Conservation (phyloP, 1,140 invertebrate species). For the Phortica variegata region DNA sequence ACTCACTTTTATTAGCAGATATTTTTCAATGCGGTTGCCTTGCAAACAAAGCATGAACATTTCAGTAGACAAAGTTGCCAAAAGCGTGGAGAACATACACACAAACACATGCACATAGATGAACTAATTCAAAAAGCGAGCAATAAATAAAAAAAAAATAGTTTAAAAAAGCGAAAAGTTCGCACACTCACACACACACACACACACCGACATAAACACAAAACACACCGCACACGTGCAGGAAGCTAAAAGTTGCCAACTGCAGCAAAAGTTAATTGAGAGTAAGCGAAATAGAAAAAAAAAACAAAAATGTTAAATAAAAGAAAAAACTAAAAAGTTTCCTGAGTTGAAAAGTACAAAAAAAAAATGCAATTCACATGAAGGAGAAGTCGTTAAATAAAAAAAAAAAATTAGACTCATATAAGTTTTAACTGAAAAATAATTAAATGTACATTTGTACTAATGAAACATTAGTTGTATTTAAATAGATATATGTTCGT, state of each 20-base stretch:
- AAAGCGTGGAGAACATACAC: constrained; percentile 25
- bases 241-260: too few relatives aligned
- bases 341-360: too few relatives aligned
- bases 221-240: too few relatives aligned
- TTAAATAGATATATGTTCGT: constrained; percentile 19
- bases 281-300: constrained; percentile 25
- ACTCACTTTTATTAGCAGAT: constrained; percentile 48
- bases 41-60: constrained; percentile 53
- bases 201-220: too few relatives aligned
- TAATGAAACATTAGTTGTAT: constrained; percentile 55
- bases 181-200: too few relatives aligned
- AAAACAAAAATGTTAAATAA: constrained; percentile 28
- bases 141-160: constrained; percentile 34
- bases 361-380: constrained; percentile 1
- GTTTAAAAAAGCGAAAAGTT: constrained; percentile 37
- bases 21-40: constrained; percentile 52
- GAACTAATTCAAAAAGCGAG: not conserved
- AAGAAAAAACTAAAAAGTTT: too few relatives aligned
- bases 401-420: constrained; percentile 1
- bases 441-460: constrained; percentile 53
- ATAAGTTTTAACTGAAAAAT: constrained; percentile 17
- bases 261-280: constrained; percentile 48
- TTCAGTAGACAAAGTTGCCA: constrained; percentile 49
- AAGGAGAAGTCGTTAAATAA: not conserved
- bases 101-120: not conserved